Evolutionary conservation across 2,797 vertebrate species (phyloP).

Genomic region (Cacajao melanocephalus): DNA sequence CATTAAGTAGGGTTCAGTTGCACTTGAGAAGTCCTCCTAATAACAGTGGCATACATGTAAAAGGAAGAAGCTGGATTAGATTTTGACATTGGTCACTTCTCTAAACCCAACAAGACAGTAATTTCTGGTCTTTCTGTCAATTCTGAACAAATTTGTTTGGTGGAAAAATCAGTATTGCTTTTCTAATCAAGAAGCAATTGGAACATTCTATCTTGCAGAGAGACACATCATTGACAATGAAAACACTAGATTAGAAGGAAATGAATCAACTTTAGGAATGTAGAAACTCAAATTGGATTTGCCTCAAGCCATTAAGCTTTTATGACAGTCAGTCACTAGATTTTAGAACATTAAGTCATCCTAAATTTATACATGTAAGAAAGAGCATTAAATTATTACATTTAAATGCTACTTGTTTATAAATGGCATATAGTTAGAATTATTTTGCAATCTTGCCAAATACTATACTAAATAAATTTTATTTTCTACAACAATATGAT

Average conservation of each 20-base stretch:
- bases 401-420: neutral
- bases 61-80: neutral
- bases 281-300: slow-evolving; percentile 3
- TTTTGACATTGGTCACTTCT: neutral
- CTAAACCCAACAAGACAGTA: neutral
- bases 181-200: neutral
- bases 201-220: neutral
- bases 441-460: neutral
- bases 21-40: neutral
- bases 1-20: neutral
- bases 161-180: neutral
- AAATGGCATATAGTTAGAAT: neutral
- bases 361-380: neutral
- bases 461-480: neutral
- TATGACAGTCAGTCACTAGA: neutral
- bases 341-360: neutral
- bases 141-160: neutral
- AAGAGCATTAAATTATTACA: neutral
- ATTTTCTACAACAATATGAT: neutral
- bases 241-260: neutral
- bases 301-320: neutral
- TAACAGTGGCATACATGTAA: neutral
- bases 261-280: neutral
- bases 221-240: neutral
- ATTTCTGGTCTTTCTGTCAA: neutral